Base-by-base conservation (phyloP, 2,113 vertebrate species). In the Solenodon paradoxus region DNA sequence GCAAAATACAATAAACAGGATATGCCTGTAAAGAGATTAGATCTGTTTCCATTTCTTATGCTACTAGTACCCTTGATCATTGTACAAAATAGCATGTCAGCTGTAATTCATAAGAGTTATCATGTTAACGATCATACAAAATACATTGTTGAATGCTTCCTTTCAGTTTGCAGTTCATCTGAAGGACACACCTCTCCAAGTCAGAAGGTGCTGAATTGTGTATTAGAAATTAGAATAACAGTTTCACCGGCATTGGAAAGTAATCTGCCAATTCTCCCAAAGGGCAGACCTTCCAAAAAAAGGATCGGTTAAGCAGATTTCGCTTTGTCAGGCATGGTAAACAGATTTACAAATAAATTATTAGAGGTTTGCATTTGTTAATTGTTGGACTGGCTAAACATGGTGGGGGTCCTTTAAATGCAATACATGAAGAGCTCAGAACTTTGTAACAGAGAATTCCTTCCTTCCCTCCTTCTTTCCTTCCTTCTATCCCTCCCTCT, bases 231-330 rank as follows among this genome's bases (percentile, higher is more conserved):
- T 47, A 57, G 47, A 92, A 22, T 86, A 82, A 38, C 0, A 6
- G 13, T 90, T 40, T 88, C 45, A 24, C 16, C 88, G 63, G 53
- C 40, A 42, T 51, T 71, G 74, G 49, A 79, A 91, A 71, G 47
- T 90, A 80, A 94, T 75, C 78, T 75, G 45, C 38, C 78, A 69
- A 6, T 86, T 96, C 84, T 92, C 59, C 57, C 86, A 49, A 83
- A 71, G 42, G 63, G 40, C 28, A 72, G 28, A 51, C 10, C 26
- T 92, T 95, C 77, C 30, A 69, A 85, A 93, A 95, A 47, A 86
- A 82, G 88, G 89, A 38, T 75, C 30, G n/a, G 7, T 20, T 42
- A 77, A 69, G 1, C 20, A 75, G 55, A 69, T 72, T 95, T 90
- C 20, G 3, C 55, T 64, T 72, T 59, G 72, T 42, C 55, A 82